Conservation (phyloP, 2,797 vertebrate genomes). For the Denticeps clupeoides region DNA sequence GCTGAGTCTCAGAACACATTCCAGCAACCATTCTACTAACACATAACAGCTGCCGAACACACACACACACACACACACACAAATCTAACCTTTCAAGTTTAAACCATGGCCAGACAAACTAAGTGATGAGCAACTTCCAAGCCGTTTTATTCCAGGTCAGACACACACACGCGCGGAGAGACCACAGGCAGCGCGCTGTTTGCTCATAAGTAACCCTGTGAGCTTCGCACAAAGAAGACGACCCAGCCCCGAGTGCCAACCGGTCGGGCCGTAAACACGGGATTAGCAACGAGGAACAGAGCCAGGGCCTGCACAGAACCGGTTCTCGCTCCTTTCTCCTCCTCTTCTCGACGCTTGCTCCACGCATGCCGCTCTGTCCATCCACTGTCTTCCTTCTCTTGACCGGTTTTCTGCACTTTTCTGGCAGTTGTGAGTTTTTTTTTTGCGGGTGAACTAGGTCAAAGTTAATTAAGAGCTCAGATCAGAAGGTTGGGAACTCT, state of each 20-base stretch:
- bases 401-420: too few relatives aligned
- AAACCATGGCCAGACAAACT: neutral
- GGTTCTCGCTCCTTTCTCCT: neutral
- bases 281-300: conserved; percentile 22
- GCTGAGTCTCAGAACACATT: conserved; percentile 28
- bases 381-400: too few relatives aligned
- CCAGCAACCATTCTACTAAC: conserved; percentile 46
- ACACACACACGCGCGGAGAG: neutral
- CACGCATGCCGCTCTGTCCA: too few relatives aligned
- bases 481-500: too few relatives aligned
- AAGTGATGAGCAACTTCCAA: neutral
- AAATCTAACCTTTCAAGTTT: conserved; percentile 33
- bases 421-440: too few relatives aligned
- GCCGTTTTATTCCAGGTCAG: neutral
- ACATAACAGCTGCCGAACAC: conserved; percentile 45
- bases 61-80: conserved; percentile 42
- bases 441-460: too few relatives aligned
- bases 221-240: conserved; percentile 41
- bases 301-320: conserved; percentile 30
- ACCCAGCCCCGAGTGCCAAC: conserved; percentile 27
- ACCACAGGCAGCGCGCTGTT: conserved; percentile 23
- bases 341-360: conserved; percentile 25
- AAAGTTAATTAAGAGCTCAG: too few relatives aligned
- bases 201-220: conserved; percentile 28
- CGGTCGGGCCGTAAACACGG: conserved; percentile 34